Evolutionary conservation across 1,140 invertebrate species (phyloP), one percentile per base, ranked within the genome.

Genomic region (Papilio helenus): DNA sequence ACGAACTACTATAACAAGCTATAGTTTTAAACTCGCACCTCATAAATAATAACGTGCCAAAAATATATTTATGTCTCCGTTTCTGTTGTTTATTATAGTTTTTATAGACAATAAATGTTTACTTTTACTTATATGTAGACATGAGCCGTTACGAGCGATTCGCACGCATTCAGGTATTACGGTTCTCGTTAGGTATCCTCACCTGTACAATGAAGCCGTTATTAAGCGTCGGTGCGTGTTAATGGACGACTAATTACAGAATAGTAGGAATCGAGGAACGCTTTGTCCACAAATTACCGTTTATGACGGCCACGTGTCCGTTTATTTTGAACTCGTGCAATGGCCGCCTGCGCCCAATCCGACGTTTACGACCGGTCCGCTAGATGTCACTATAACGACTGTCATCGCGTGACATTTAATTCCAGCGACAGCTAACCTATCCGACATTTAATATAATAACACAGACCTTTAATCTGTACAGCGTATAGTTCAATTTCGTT

Each of bases 391-490:
- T 84, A 81, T 84, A 87, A 89, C 86, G 84, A 87, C 87, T 90
- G 89, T 90, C 88, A 89, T 88, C 86, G 83, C 79, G 80, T 83
- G 88, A 88, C 90, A 91, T 91, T 91, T 92, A 86, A 87, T 85
- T 88, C 86, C 83, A 84, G 79, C 78, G 79, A 80, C 84, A 87
- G 81, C 81, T 81, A 55, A 79, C 79, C 79, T 80, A 77, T 77
- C 81, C 76, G 77, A 79, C 73, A 80, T 68, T 29, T 72, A 76
- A 51, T 80, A 44, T 65, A 74, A 76, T 58, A 51, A 20, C 16
- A 68, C 46, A 68, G 55, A n/a, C 26, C 72, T 85, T 82, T 81
- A 68, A 76, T 51, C 14, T 72, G 18, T 42, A 44, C 18, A 18
- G 7, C 2, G 14, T 85, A 88, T 84, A 81, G 83, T 82, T 85